phyloP scores from a whole-genome alignment of 2,113 vertebrate species.

The Oncorhynchus masou region DNA sequence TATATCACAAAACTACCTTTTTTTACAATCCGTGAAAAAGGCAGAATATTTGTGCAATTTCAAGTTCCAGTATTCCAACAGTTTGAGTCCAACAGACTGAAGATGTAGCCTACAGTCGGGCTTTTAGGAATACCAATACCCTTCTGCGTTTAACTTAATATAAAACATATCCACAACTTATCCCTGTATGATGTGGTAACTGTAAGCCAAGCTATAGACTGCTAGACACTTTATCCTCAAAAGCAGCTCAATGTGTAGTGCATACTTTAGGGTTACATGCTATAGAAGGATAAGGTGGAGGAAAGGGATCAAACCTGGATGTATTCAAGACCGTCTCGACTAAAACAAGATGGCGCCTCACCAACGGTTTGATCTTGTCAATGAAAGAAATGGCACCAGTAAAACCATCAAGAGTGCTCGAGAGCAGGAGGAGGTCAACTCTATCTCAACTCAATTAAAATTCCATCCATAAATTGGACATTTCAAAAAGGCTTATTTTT shows the following conservation, averaged over 20 bases:
- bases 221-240: background rate
- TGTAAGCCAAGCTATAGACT: background rate
- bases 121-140: background rate
- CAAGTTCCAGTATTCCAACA: no score
- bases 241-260: background rate
- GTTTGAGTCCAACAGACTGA: background rate
- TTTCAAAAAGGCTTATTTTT: background rate
- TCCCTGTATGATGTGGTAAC: background rate
- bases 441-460: background rate
- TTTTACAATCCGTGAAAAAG: background rate
- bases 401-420: background rate
- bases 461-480: background rate
- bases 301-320: background rate
- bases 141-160: background rate
- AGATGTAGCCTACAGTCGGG: background rate
- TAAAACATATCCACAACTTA: background rate
- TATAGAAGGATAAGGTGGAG: background rate
- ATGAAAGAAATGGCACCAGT: background rate
- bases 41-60: no score
- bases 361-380: background rate
- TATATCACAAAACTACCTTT: background rate
- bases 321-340: constrained; percentile 6
- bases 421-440: background rate
- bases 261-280: background rate
- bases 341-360: constrained; percentile 2